Evolutionary conservation across 2,797 vertebrate genomes (phyloP).

Genomic region (Trematomus bernacchii): DNA sequence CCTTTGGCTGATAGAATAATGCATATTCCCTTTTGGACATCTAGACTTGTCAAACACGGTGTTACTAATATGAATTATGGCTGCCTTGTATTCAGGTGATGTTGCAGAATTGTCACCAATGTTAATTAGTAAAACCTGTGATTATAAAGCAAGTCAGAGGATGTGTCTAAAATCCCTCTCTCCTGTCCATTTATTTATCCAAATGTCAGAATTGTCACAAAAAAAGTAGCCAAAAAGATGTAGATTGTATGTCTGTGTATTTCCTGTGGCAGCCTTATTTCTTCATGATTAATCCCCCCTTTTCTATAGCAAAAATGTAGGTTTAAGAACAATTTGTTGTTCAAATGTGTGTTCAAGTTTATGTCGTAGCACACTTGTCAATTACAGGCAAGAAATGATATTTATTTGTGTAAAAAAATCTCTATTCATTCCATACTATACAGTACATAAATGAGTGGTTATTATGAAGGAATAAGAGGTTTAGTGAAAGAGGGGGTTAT

Average conservation of each 20-base stretch:
- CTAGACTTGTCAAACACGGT: constrained; percentile 1
- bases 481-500: constrained; percentile 1
- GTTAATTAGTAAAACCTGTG: neutral
- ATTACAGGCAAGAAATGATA: neutral
- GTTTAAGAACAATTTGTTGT: neutral
- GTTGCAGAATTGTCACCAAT: neutral
- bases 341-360: neutral
- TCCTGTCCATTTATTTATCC: neutral
- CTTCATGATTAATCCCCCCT: neutral
- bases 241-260: neutral
- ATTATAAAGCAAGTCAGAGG: constrained; percentile 5
- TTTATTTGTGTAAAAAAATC: neutral
- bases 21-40: constrained; percentile 20
- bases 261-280: neutral
- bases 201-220: neutral
- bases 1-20: neutral
- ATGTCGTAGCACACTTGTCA: neutral
- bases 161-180: constrained; percentile 1
- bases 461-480: neutral
- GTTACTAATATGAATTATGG: neutral
- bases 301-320: neutral
- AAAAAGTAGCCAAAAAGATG: neutral
- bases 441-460: neutral
- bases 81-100: neutral
- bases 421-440: neutral